Evolutionary conservation across 2,797 vertebrate species (phyloP), one percentile per base, ranked within the genome.

Genomic region (Pipistrellus kuhlii): DNA sequence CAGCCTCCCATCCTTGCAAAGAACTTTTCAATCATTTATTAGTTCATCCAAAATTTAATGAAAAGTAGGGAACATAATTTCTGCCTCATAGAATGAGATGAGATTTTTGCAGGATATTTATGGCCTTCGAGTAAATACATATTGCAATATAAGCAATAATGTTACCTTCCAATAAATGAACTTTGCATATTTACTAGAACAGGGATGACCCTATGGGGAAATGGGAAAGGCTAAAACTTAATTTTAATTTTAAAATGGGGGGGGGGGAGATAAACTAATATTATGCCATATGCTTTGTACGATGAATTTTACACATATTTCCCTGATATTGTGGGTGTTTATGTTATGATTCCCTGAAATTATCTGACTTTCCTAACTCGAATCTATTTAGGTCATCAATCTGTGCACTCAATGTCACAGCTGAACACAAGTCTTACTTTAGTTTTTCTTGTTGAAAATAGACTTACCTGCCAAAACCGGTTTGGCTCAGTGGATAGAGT

Each of bases 311-410:
- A 73, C 72, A 48, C 84, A 17, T 68, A 64, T 94, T 94, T 95
- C 44, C 91, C 82, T 94, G 95, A 76, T 77, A 57, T 57, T 95
- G 85, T 96, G 95, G 96, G 91, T 97, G 95, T 95, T 95, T 95
- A 96, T 97, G 96, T 97, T 95, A 72, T 96, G 92, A 97, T 97
- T 97, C 66, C 96, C 96, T 97, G 88, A 97, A 97, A 97, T 96
- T 38, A 97, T 97, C 85, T 93, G 87, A 76, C 64, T 96, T 95
- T 94, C 88, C 97, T 97, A 97, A 97, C 97, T 97, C 89, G 75
- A 10, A 84, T 93, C 96, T 97, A 96, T 97, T 98, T 98, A 97
- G 96, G 95, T 97, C 98, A 98, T 98, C 98, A 97, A 97, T 97
- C 97, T 98, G 4, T 97, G 95, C 97, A 94, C 97, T 97, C 96